phyloP scores from a whole-genome alignment of 1,140 invertebrate species.

The Magallana ariakensis region DNA sequence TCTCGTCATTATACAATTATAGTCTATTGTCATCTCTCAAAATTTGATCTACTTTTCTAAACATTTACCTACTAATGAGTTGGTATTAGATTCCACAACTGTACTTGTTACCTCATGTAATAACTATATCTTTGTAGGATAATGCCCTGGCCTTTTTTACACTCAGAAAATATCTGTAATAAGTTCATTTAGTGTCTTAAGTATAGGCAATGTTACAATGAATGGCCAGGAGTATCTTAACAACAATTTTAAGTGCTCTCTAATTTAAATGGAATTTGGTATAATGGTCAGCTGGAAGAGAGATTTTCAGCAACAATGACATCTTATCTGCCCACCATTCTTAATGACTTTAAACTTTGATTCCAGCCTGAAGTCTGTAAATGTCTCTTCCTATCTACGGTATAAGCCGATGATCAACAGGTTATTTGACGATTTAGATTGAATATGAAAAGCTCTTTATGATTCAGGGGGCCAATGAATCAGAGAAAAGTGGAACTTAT shows the following conservation, averaged over 20 bases:
- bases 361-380: background rate
- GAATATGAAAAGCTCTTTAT: conserved; percentile 3
- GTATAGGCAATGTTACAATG: too few relatives aligned
- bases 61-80: too few relatives aligned
- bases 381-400: background rate
- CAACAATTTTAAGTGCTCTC: background rate
- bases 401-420: background rate
- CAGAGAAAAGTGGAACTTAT: background rate
- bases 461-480: background rate
- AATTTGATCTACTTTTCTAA: too few relatives aligned
- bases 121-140: too few relatives aligned
- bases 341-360: conserved; percentile 2
- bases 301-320: background rate
- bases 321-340: background rate
- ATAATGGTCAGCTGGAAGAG: background rate
- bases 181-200: too few relatives aligned
- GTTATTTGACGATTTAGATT: background rate
- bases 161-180: too few relatives aligned
- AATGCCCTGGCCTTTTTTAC: too few relatives aligned
- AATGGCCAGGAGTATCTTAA: too few relatives aligned
- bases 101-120: too few relatives aligned
- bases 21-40: too few relatives aligned
- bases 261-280: conserved; percentile 9
- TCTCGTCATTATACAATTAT: too few relatives aligned
- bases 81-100: too few relatives aligned